A percentile compares a stretch with the other conserved stretches of the same genome.
These are phyloP conservation scores for Limanda limanda DNA, from an alignment of 2,113 vertebrate species.

Conservation along the genomic window DNA sequence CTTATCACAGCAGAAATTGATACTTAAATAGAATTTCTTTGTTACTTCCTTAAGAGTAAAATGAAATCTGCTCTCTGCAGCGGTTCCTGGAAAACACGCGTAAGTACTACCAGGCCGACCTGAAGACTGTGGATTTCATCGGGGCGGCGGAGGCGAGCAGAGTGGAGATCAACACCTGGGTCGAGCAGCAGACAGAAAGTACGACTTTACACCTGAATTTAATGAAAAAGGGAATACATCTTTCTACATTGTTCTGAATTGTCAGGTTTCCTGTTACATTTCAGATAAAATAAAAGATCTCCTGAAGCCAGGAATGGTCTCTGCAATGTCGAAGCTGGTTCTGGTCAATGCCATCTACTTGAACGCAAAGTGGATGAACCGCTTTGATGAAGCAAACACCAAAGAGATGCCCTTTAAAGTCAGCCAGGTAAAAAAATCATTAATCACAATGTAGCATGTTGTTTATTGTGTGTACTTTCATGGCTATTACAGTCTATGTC, in stretches of 20 bases:
- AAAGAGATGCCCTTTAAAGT: slow-evolving; percentile 83
- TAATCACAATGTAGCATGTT: too few relatives aligned
- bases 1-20: too few relatives aligned
- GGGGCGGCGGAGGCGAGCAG: slow-evolving; percentile 81
- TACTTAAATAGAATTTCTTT: too few relatives aligned
- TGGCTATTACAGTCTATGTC: too few relatives aligned
- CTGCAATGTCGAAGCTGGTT: slow-evolving; percentile 82
- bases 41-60: neutral
- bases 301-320: slow-evolving; percentile 82
- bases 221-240: neutral
- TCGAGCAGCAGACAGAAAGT: slow-evolving; percentile 91
- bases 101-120: slow-evolving; percentile 87
- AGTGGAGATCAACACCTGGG: slow-evolving; percentile 90
- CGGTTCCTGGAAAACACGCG: slow-evolving; percentile 84
- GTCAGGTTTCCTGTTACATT: slow-evolving; percentile 9
- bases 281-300: slow-evolving; percentile 92
- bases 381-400: slow-evolving; percentile 82
- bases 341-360: slow-evolving; percentile 96
- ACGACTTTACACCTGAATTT: slow-evolving; percentile 22
- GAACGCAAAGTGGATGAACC: slow-evolving; percentile 89
- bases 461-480: too few relatives aligned
- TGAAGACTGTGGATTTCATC: slow-evolving; percentile 88
- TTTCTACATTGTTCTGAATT: neutral
- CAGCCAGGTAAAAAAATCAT: slow-evolving; percentile 82
- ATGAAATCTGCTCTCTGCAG: slow-evolving; percentile 66